A percentile compares a stretch with the other conserved stretches of the same genome.
These are phyloP conservation scores for Drosophila pallidifrons DNA, from an alignment of 1,140 invertebrate genomes.

Conservation along the genomic window DNA sequence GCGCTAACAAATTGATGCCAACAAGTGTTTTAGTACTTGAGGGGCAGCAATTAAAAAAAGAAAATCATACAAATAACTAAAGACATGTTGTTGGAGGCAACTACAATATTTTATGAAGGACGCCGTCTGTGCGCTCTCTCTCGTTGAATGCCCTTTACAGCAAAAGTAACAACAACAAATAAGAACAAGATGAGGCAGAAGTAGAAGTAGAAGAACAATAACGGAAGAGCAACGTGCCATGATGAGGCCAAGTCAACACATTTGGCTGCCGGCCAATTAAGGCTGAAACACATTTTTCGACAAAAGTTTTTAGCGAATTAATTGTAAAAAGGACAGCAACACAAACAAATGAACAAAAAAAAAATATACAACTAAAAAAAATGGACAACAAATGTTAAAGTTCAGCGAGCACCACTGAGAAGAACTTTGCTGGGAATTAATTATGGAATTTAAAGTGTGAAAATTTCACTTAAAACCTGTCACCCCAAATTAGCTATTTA, in stretches of 20 bases:
- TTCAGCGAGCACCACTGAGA: background rate
- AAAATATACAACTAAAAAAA: too few species aligned
- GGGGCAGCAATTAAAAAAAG: slow-evolving; percentile 31
- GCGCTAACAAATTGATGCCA: slow-evolving; percentile 31
- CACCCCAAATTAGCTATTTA: too few species aligned
- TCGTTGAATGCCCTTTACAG: slow-evolving; percentile 63
- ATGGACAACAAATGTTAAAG: background rate
- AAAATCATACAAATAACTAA: slow-evolving; percentile 2
- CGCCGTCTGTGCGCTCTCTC: slow-evolving; percentile 28
- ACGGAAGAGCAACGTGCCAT: slow-evolving; percentile 46
- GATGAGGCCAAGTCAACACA: slow-evolving; percentile 53
- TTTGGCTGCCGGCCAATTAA: slow-evolving; percentile 53
- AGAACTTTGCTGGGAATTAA: slow-evolving; percentile 2
- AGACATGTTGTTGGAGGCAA: slow-evolving; percentile 22
- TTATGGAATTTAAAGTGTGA: background rate
- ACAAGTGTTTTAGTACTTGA: slow-evolving; percentile 48
- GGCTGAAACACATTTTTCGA: slow-evolving; percentile 40
- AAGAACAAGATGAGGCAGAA: slow-evolving; percentile 4
- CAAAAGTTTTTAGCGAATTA: slow-evolving; percentile 35
- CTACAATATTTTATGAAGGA: slow-evolving; percentile 42
- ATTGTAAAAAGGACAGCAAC: slow-evolving; percentile 20
- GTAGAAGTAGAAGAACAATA: slow-evolving; percentile 11
- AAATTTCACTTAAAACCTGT: too few species aligned
- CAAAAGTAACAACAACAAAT: slow-evolving; percentile 18
- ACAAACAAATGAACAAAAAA: background rate